Evolutionary conservation across 2,888 invertebrate genomes (phyloP), one percentile per base, ranked within the genome.

Genomic region (Zhuqinia jingwanae): DNA sequence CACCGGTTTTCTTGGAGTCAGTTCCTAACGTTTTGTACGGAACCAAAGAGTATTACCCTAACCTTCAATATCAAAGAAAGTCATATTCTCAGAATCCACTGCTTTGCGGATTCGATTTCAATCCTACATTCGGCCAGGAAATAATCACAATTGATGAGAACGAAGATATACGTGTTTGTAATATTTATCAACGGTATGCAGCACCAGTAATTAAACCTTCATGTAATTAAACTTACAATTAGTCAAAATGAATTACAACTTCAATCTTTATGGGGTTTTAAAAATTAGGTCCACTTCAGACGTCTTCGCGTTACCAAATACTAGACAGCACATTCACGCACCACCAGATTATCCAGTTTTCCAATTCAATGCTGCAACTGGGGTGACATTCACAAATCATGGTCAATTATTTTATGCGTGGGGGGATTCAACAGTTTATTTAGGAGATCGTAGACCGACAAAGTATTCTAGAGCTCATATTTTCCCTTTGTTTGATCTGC

Each of bases 61-160:
- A 76, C 13, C 17, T 17, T n/a, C 27, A 11, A 11, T 53, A 27
- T 1, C 30, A 77, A 42, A 53, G 45, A 25, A 6, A n/a, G 10
- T 0, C 30, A 3, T 20, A 73, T 22, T 30, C 11, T 17, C 8
- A 63, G 2, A 56, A 73, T 27, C 88, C 89, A 11, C 47, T 88
- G 15, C 73, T 90, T 11, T 13, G 81, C 17, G 81, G 89, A 17
- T 58, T 88, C 11, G 90, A 89, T 65, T 47, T 88, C 0, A 90
- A 90, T 53, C 88, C 87, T 8, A 50, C 27, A 1, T 75, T 63
- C 42, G 36, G 85, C 6, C 50, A 83, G 10, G 89, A 90, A 78
- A 30, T 88, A 20, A 73, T 86, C 3, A 91, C 89, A 10, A 76
- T 90, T 15, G 91, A 91, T 87, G 89, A 89, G 63, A 90, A 90